Percentiles rank a stretch among this genome's conserved stretches.
Evolutionary conservation across 2,888 invertebrate species (phyloP).

Genomic region (Chelonus formosanus): DNA sequence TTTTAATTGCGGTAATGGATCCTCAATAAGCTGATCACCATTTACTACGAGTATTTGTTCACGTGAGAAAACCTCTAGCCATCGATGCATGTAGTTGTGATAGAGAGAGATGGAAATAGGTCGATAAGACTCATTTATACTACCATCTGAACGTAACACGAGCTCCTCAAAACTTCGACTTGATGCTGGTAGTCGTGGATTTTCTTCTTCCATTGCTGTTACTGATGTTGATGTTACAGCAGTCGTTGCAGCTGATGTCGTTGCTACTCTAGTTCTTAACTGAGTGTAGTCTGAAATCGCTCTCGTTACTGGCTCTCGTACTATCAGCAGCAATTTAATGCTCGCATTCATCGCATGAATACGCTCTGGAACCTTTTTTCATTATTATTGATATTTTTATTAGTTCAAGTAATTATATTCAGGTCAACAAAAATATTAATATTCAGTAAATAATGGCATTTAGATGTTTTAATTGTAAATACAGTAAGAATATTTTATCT

Average conservation of each 20-base stretch:
- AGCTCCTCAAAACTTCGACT: slow-evolving; percentile 78
- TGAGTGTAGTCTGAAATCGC: slow-evolving; percentile 98
- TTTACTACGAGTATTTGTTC: slow-evolving; percentile 94
- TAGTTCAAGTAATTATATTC: background rate
- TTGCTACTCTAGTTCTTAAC: slow-evolving; percentile 82
- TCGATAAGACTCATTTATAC: slow-evolving; percentile 83
- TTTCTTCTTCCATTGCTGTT: slow-evolving; percentile 34
- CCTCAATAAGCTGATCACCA: slow-evolving; percentile 89
- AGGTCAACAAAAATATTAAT: no score
- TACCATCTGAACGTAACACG: slow-evolving; percentile 81
- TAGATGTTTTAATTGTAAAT: no score
- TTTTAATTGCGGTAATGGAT: slow-evolving; percentile 87
- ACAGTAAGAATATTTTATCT: no score
- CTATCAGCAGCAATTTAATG: slow-evolving; percentile 89
- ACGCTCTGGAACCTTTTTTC: slow-evolving; percentile 83
- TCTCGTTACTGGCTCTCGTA: slow-evolving; percentile 94
- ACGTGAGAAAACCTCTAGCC: slow-evolving; percentile 92
- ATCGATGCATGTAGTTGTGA: slow-evolving; percentile 86
- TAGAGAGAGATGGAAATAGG: slow-evolving; percentile 91
- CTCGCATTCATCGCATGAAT: slow-evolving; percentile 94
- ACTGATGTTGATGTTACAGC: slow-evolving; percentile 40
- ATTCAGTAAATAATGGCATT: no score
- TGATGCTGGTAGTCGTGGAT: slow-evolving; percentile 34
- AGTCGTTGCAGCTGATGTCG: slow-evolving; percentile 71
- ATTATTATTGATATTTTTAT: slow-evolving; percentile 15